These are phyloP conservation scores for Coptodon rendalli DNA, from an alignment of 2,113 vertebrate species.

Conservation along the genomic window DNA sequence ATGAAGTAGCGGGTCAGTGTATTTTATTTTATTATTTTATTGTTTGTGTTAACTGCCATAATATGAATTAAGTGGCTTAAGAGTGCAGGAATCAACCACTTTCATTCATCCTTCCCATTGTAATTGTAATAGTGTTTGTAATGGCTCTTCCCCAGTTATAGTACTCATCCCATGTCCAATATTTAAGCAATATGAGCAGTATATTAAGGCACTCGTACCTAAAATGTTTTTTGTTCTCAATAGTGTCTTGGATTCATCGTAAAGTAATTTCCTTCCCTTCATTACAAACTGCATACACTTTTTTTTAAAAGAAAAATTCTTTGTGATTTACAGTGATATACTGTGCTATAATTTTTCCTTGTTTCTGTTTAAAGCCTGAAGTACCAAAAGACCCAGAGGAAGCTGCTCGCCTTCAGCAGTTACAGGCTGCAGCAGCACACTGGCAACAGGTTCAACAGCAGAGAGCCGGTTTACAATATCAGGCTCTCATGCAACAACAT, in stretches of 20 bases:
- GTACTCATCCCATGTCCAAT: neutral
- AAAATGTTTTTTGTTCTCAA: neutral
- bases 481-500: slow-evolving; percentile 96
- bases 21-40: neutral
- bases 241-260: neutral
- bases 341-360: neutral
- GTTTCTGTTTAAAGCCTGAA: slow-evolving; percentile 37
- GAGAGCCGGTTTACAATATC: slow-evolving; percentile 87
- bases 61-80: neutral
- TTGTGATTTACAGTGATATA: neutral
- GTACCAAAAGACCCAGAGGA: slow-evolving; percentile 82
- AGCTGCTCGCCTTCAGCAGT: slow-evolving; percentile 84
- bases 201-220: neutral
- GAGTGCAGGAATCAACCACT: neutral
- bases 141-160: neutral
- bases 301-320: neutral
- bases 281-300: neutral
- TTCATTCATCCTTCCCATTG: neutral
- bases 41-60: neutral
- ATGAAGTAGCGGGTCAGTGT: neutral
- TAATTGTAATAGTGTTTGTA: neutral
- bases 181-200: neutral
- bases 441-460: slow-evolving; percentile 98
- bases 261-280: neutral
- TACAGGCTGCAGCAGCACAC: slow-evolving; percentile 92